Base-by-base conservation (phyloP, 1,140 invertebrate genomes). In the Vanessa tameamea region DNA sequence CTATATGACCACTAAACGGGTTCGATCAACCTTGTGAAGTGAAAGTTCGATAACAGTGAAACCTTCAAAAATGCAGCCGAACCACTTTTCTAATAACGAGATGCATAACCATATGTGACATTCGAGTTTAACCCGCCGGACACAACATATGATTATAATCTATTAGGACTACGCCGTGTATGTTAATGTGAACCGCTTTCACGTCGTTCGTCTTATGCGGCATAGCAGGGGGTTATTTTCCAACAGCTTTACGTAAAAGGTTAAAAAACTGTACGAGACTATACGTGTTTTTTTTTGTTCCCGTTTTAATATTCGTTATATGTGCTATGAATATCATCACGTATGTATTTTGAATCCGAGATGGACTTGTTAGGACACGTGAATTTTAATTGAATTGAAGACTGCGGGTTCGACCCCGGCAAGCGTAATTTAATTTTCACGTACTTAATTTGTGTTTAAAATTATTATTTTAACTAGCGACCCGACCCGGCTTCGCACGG, bases 21-120 rank as follows among this genome's bases (percentile, higher is more conserved):
- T 72, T 23, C 31, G 9, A 51, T 72, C 53, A 72, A 78, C 69
- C 57, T 68, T 72, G 71, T 53, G 47, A 57, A 81, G 86, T 81
- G 87, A 87, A 89, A 87, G 87, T 77, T 20, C 31, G 57, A 51
- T 76, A 77, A 78, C 63, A 86, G 84, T 81, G 86, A 88, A 86
- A 85, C 78, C 78, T 51, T 76, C 78, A 86, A 87, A 86, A 89
- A 88, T 87, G 85, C 74, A 69, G 78, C 81, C 79, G 66, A 78
- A 75, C 82, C 72, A 81, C 87, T 91, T 88, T 88, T 82, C 79
- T 85, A 81, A 65, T 71, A 65, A 71, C 31, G 73, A 76, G 73
- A 78, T 69, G 68, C 77, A 78, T 72, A 76, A 70, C 64, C 77
- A 78, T 82, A 69, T 59, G 73, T 82, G 79, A 78, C 77, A 80